Evolutionary conservation across 2,888 invertebrate species (phyloP).

Genomic region (Andrena hattorfiana): DNA sequence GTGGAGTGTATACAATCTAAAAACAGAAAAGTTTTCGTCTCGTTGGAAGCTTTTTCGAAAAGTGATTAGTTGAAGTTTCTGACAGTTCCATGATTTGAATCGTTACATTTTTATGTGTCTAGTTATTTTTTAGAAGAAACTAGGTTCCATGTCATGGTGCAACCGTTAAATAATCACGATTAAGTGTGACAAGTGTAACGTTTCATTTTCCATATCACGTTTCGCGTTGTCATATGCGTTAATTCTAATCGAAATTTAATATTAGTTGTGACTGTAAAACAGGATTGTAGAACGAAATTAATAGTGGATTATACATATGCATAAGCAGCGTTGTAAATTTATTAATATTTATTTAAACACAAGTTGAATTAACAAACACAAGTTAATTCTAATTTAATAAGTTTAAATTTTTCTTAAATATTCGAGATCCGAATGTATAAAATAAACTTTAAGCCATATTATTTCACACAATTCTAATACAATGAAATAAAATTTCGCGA

Average conservation of each 20-base stretch:
- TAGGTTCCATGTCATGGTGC: neutral
- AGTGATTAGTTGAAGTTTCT: neutral
- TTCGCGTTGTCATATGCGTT: neutral
- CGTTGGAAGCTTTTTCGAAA: neutral
- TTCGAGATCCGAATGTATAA: neutral
- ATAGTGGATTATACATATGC: neutral
- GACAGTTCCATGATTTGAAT: neutral
- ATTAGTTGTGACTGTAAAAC: neutral
- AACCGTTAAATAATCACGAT: neutral
- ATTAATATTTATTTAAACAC: neutral
- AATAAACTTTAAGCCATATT: neutral
- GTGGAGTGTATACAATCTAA: too few species aligned
- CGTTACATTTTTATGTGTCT: neutral
- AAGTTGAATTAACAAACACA: neutral
- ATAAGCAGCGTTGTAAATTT: neutral
- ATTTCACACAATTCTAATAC: too few species aligned
- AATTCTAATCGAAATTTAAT: slow-evolving; percentile 3
- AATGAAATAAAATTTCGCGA: too few species aligned
- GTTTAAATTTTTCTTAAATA: neutral
- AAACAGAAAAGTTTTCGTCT: too few species aligned
- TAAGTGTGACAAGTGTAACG: neutral
- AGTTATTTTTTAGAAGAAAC: neutral
- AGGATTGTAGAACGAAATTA: neutral
- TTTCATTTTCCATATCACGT: neutral
- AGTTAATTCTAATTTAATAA: neutral